Base-by-base conservation (phyloP, 2,797 vertebrate species). In the Pangasius larnaudii region DNA sequence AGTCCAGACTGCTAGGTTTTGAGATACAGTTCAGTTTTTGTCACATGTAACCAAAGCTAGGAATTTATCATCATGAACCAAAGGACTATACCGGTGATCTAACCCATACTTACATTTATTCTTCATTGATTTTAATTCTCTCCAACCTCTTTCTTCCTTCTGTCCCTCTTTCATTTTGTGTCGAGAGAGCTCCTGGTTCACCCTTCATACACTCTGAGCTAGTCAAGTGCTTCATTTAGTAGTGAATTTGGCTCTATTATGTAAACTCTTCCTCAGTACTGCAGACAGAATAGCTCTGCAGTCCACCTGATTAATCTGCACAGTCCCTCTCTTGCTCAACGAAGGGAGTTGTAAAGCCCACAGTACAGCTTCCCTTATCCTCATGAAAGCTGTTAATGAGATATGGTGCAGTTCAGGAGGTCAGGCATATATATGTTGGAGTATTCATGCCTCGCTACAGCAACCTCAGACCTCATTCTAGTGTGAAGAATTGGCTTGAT, bases 281-380 rank as follows among this genome's bases (percentile, higher is more conserved):
- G 84, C 85, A 86, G 89, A 91, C 90, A 78, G 88, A 77, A 79
- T n/a, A 53, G 77, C 77, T 74, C 67, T 89, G 84, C 83, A 77
- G 89, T 87, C 87, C 79, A 87, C 85, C 51, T 91, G 85, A 92
- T 93, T 88, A 72, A 88, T 89, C 91, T 93, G 85, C 74, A 42
- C 51, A 79, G 59, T 86, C 85, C 30, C 85, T 71, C 51, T 84
- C 49, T 85, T 85, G 78, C 69, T 5, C n/a, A 82, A 51, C 3
- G 24, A 72, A 85, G 69, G 78, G 83, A 85, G 27, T 72, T 82
- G 74, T 69, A 46, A 86, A 75, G 36, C 75, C 69, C 27, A 30
- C 22, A 80, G 51, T 53, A 78, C 71, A n/a, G 87, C 39, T 78
- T 89, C 36, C 78, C 53, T 72, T 69, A 33, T 42, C 53, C 51